Percentiles rank a stretch among this genome's conserved stretches.
These are phyloP conservation scores for Stichopus horrens DNA, from an alignment of 53 echinoderm and acorn worm genomes.

Conservation along the genomic window DNA sequence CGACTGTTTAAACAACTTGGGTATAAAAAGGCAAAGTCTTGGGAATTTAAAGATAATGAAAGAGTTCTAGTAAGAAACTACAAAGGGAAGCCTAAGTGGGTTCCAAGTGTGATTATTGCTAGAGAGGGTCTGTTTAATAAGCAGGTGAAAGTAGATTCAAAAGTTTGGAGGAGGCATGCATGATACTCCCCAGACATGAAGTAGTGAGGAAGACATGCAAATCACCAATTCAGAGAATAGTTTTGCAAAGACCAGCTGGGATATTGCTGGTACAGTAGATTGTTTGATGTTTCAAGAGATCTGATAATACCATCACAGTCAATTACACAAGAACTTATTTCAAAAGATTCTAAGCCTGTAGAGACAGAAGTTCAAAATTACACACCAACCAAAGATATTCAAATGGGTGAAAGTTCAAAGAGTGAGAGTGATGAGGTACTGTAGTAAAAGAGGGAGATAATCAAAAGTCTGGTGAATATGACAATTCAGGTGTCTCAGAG, in stretches of 20 bases:
- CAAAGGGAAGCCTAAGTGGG: slow-evolving; percentile 6
- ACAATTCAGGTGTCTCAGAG: too few species aligned
- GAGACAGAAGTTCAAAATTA: too few species aligned
- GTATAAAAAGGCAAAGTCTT: background rate
- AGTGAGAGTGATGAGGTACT: too few species aligned
- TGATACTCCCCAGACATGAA: background rate
- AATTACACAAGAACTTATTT: too few species aligned
- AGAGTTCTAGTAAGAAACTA: background rate
- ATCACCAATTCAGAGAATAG: background rate
- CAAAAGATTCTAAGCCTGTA: too few species aligned
- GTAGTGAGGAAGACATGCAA: background rate
- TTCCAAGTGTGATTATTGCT: background rate
- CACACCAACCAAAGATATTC: too few species aligned
- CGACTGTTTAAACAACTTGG: background rate
- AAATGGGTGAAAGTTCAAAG: too few species aligned
- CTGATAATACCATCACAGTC: too few species aligned
- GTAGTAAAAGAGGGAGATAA: too few species aligned
- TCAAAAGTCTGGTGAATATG: too few species aligned
- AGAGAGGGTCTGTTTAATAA: background rate
- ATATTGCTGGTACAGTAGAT: too few species aligned
- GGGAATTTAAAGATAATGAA: background rate
- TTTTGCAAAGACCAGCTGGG: background rate
- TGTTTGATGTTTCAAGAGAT: too few species aligned
- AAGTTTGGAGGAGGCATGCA: slow-evolving; percentile 28
- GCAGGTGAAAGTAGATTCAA: background rate